A percentile compares a stretch with the other conserved stretches of the same genome.
Conservation (phyloP, 2,113 vertebrate species). For the Coreoperca whiteheadi region DNA sequence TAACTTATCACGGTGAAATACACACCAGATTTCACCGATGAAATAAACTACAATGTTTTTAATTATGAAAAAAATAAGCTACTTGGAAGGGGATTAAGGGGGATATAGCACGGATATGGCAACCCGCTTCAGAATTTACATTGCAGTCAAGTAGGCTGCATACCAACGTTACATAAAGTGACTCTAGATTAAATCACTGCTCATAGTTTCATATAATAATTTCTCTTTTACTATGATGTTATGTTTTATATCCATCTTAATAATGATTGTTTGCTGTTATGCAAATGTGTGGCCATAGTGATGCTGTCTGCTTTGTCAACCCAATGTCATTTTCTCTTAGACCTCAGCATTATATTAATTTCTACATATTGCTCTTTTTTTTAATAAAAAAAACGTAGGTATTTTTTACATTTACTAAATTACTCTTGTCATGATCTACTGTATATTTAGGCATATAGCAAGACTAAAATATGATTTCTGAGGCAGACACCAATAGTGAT, state of each 20-base stretch:
- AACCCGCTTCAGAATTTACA: constrained; percentile 20
- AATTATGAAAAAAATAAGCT: rapidly evolving
- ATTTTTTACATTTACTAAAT: neutral
- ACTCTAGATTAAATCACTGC: neutral
- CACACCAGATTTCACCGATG: rapidly evolving
- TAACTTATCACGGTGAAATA: rapidly evolving
- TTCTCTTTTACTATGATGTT: neutral
- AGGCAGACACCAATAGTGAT: neutral
- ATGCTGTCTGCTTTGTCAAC: neutral
- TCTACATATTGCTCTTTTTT: neutral
- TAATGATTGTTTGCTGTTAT: neutral
- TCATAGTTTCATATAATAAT: neutral
- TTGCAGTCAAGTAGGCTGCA: neutral
- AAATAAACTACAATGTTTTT: rapidly evolving
- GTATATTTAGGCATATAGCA: neutral
- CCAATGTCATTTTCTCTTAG: neutral
- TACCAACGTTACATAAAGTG: neutral
- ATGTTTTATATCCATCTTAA: neutral
- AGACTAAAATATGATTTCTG: neutral
- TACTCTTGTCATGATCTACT: neutral
- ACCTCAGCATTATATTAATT: neutral
- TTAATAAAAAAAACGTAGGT: too few species aligned
- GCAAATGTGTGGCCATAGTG: neutral
- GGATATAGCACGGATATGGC: constrained; percentile 11
- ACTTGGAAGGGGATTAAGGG: neutral